Percentiles rank a stretch among this genome's conserved stretches.
Conservation (phyloP, 2,113 vertebrate species). For the Ranitomeya imitator region DNA sequence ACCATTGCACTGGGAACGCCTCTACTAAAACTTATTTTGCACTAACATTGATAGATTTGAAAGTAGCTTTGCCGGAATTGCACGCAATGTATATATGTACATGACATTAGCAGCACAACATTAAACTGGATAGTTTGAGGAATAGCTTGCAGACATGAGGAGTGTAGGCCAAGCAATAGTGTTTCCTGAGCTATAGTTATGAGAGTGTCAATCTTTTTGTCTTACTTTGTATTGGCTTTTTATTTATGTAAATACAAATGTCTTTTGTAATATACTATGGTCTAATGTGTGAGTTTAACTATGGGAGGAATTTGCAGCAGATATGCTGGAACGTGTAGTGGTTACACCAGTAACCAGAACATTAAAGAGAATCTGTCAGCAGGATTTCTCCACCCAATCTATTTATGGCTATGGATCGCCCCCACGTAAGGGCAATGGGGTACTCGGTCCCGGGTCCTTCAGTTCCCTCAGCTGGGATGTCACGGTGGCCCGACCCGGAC, state of each 20-base stretch:
- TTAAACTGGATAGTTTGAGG: constrained; percentile 24
- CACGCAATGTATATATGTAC: constrained; percentile 31
- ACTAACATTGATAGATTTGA: constrained; percentile 26
- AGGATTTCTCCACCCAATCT: too few relatives aligned
- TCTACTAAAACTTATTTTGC: background rate
- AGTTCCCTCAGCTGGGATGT: too few relatives aligned
- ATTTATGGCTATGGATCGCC: too few relatives aligned
- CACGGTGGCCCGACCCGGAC: too few relatives aligned
- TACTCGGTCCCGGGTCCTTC: too few relatives aligned
- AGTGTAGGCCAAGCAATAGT: background rate
- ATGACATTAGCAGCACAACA: constrained; percentile 13
- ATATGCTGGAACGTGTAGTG: too few relatives aligned
- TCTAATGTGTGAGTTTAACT: background rate
- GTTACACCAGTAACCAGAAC: too few relatives aligned
- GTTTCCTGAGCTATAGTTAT: background rate
- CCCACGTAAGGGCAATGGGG: too few relatives aligned
- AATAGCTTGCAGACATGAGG: background rate
- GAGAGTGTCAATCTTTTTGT: background rate
- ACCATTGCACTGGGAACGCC: background rate
- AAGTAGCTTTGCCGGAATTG: background rate
- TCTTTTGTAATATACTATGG: background rate
- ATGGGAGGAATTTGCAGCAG: background rate
- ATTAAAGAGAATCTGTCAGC: too few relatives aligned
- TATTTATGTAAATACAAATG: constrained; percentile 17
- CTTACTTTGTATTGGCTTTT: constrained; percentile 17